A percentile compares a stretch with the other conserved stretches of the same genome.
Evolutionary conservation across 2,888 invertebrate species (phyloP).

Genomic region (Agrilus biguttatus): DNA sequence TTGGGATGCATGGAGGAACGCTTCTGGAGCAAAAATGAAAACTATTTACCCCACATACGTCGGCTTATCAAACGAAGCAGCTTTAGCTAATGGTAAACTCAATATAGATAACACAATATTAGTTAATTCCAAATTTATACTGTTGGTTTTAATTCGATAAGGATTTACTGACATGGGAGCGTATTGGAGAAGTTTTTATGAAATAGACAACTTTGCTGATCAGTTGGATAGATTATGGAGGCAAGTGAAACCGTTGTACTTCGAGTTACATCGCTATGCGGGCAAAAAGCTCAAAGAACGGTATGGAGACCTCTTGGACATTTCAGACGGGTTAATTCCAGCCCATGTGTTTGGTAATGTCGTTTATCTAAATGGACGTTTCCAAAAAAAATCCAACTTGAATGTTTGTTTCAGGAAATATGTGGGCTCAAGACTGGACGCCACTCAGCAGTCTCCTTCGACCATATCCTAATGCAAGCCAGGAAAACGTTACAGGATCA

Average conservation of each 20-base stretch:
- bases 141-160: neutral
- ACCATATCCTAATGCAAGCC: slow-evolving; percentile 28
- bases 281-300: slow-evolving; percentile 36
- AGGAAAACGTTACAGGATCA: slow-evolving; percentile 37
- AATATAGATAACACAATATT: neutral
- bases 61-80: slow-evolving; percentile 44
- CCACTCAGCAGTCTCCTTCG: slow-evolving; percentile 33
- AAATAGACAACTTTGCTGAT: slow-evolving; percentile 23
- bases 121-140: neutral
- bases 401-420: slow-evolving; percentile 33
- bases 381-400: neutral
- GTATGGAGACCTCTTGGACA: slow-evolving; percentile 35
- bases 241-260: slow-evolving; percentile 48
- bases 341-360: slow-evolving; percentile 41
- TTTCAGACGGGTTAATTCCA: slow-evolving; percentile 42
- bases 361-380: neutral
- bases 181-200: neutral
- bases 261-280: slow-evolving; percentile 47
- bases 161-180: neutral
- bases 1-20: slow-evolving; percentile 52
- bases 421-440: slow-evolving; percentile 51
- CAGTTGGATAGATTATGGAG: slow-evolving; percentile 34
- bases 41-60: slow-evolving; percentile 46
- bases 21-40: slow-evolving; percentile 45
- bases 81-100: slow-evolving; percentile 31